A percentile compares a stretch with the other conserved stretches of the same genome.
phyloP scores from a whole-genome alignment of 2,113 vertebrate species.

The Brachyhypopomus occidentalis region DNA sequence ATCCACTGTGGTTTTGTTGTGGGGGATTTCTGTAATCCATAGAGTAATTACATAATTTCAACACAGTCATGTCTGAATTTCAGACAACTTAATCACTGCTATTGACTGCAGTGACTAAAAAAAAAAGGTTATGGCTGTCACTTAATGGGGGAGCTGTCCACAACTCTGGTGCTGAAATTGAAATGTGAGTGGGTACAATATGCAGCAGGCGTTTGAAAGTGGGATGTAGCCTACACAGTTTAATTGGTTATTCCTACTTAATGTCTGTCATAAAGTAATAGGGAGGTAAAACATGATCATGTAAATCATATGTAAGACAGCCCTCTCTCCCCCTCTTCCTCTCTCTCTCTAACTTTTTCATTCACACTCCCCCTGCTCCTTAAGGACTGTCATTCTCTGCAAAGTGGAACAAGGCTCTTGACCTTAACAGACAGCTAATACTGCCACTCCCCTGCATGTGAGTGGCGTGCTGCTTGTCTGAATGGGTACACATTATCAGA shows the following conservation, averaged over 20 bases:
- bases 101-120: slow-evolving; percentile 34
- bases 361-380: background rate
- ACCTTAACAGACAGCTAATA: slow-evolving; percentile 25
- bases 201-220: background rate
- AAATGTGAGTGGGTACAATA: background rate
- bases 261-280: slow-evolving; percentile 14
- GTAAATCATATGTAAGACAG: background rate
- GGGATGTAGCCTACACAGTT: background rate
- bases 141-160: slow-evolving; percentile 23
- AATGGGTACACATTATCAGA: background rate
- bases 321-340: background rate
- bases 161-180: background rate
- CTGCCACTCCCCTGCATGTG: slow-evolving; percentile 1
- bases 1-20: slow-evolving; percentile 42
- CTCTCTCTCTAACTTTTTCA: background rate
- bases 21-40: slow-evolving; percentile 61
- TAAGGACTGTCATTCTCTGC: background rate
- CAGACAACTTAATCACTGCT: slow-evolving; percentile 35
- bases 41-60: slow-evolving; percentile 57
- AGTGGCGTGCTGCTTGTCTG: background rate
- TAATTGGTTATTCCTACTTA: slow-evolving; percentile 26
- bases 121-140: slow-evolving; percentile 31
- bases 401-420: background rate
- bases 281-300: background rate
- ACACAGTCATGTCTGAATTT: slow-evolving; percentile 51